A percentile compares a stretch with the other conserved stretches of the same genome.
Conservation (phyloP, 2,888 invertebrate species). For the Tenthredo livida region DNA sequence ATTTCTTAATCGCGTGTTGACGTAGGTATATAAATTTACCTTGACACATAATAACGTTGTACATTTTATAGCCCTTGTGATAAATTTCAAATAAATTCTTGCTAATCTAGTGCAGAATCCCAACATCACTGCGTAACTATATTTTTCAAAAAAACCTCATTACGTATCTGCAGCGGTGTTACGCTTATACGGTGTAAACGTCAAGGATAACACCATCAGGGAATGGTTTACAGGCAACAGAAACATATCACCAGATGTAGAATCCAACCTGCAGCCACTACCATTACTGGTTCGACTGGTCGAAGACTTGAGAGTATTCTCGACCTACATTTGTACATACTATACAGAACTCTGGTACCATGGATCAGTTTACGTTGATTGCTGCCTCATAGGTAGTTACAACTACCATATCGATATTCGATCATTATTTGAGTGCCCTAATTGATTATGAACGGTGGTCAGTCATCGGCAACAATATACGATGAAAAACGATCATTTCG, state of each 20-base stretch:
- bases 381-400: background rate
- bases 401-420: background rate
- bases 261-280: background rate
- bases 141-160: background rate
- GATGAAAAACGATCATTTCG: background rate
- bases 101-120: background rate
- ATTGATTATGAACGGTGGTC: background rate
- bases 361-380: background rate
- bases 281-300: slow-evolving; percentile 19
- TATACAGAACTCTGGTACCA: background rate
- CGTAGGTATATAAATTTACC: background rate
- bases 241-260: background rate
- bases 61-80: background rate
- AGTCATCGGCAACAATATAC: background rate
- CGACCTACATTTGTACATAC: slow-evolving; percentile 12
- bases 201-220: background rate
- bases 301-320: background rate
- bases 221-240: background rate
- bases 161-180: background rate
- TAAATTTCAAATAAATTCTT: background rate
- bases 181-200: background rate
- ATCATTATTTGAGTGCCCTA: background rate
- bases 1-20: background rate
- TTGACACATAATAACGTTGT: background rate
- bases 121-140: background rate